Percentiles rank a stretch among this genome's conserved stretches.
Evolutionary conservation across 2,888 invertebrate genomes (phyloP).

Genomic region (Myopa tessellatipennis): DNA sequence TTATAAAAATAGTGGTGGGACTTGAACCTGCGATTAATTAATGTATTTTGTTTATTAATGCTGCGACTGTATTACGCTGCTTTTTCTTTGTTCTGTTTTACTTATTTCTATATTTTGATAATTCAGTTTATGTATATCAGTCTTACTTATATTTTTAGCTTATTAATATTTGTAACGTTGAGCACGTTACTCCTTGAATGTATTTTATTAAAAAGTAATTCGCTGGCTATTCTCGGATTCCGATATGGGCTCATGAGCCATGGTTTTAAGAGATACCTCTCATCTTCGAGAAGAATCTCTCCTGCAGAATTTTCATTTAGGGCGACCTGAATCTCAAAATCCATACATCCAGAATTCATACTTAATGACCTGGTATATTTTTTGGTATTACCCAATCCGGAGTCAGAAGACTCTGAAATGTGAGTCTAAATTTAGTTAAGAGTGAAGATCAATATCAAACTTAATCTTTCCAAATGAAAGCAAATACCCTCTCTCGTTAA

Average conservation of each 20-base stretch:
- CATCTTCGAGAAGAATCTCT: slow-evolving; percentile 40
- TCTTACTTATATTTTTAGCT: no score
- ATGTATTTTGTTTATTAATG: no score
- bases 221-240: slow-evolving; percentile 20
- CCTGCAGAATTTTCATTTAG: slow-evolving; percentile 37
- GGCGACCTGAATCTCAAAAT: slow-evolving; percentile 20
- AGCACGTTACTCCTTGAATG: no score
- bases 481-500: slow-evolving; percentile 10
- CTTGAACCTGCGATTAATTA: no score
- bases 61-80: no score
- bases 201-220: slow-evolving; percentile 35
- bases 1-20: no score
- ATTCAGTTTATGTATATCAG: no score
- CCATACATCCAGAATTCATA: slow-evolving; percentile 37
- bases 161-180: no score
- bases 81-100: no score
- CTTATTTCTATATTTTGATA: no score
- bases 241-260: slow-evolving; percentile 40
- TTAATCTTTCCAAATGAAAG: slow-evolving; percentile 13
- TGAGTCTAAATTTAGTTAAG: slow-evolving; percentile 16
- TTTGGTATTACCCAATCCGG: slow-evolving; percentile 23
- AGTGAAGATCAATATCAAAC: slow-evolving; percentile 17
- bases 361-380: slow-evolving; percentile 29
- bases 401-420: slow-evolving; percentile 32
- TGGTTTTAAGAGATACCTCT: slow-evolving; percentile 34